phyloP scores from a whole-genome alignment of 2,797 vertebrate genomes.

The Argentina silus region DNA sequence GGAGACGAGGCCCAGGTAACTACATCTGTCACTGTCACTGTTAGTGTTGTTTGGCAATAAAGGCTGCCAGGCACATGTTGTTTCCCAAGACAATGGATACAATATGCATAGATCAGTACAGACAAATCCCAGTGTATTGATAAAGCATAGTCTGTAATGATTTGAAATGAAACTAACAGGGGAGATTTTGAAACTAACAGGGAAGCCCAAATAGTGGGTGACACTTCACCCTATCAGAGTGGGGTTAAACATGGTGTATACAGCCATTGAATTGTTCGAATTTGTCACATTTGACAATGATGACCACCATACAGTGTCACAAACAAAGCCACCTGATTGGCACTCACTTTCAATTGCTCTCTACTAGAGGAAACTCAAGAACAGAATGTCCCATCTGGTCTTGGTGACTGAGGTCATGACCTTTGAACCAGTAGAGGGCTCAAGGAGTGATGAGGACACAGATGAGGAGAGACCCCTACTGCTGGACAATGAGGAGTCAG shows the following conservation, averaged over 20 bases:
- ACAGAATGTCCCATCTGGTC: conserved; percentile 74
- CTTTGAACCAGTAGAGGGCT: conserved; percentile 31
- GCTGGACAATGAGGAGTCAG: conserved; percentile 23
- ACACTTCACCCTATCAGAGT: neutral
- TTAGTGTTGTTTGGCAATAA: neutral
- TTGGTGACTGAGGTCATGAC: conserved; percentile 60
- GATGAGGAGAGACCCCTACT: conserved; percentile 77
- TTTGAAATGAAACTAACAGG: neutral
- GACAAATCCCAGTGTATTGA: neutral
- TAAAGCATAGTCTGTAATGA: neutral
- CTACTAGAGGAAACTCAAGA: conserved; percentile 72
- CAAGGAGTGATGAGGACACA: conserved; percentile 34
- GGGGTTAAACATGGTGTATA: neutral
- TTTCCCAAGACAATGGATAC: neutral
- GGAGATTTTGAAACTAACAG: neutral
- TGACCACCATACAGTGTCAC: neutral
- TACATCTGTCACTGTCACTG: conserved; percentile 15
- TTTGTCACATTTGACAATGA: neutral
- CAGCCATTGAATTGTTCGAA: neutral
- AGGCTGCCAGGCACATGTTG: neutral
- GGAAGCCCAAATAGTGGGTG: neutral
- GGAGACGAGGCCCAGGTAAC: conserved; percentile 69
- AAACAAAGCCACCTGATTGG: neutral
- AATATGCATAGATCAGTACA: neutral
- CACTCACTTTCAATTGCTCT: conserved; percentile 2